phyloP scores from a whole-genome alignment of 2,113 vertebrate genomes.

The Siphamia tubifer region DNA sequence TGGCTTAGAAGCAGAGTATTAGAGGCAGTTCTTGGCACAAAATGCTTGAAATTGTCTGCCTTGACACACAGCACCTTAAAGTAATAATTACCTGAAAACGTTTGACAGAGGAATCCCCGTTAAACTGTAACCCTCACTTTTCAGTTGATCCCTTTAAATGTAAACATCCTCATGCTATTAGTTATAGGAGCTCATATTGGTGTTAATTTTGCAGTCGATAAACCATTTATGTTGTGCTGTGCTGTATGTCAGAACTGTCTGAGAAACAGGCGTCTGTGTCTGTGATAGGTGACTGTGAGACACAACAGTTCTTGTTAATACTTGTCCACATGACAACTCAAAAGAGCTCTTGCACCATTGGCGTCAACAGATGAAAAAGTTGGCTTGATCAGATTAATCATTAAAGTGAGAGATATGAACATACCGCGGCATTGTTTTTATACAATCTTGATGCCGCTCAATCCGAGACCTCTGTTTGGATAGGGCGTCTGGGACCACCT shows the following conservation, averaged over 20 bases:
- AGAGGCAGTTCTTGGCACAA: constrained; percentile 24
- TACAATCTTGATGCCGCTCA: constrained; percentile 54
- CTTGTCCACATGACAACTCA: constrained; percentile 64
- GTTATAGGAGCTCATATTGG: not conserved
- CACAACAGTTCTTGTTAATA: constrained; percentile 80
- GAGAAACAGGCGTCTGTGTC: constrained; percentile 34
- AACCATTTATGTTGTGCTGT: not conserved
- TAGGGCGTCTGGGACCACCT: constrained; percentile 79
- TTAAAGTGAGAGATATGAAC: constrained; percentile 71
- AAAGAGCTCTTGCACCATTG: constrained; percentile 54
- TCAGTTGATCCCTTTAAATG: not conserved
- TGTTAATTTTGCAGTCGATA: not conserved
- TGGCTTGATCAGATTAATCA: constrained; percentile 80
- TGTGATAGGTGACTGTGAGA: constrained; percentile 55
- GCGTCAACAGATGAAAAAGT: constrained; percentile 76
- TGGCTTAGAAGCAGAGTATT: constrained; percentile 34
- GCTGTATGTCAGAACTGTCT: constrained; percentile 16
- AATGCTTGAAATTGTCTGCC: constrained; percentile 17
- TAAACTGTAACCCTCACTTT: not conserved
- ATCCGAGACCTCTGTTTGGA: constrained; percentile 69
- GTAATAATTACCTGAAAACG: constrained; percentile 8
- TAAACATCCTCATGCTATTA: not conserved
- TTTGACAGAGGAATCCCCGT: not conserved
- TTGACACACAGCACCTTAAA: constrained; percentile 1
- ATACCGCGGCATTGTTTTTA: constrained; percentile 61